Conservation (phyloP, 2,888 invertebrate genomes). For the Synergus gifuensis region DNA sequence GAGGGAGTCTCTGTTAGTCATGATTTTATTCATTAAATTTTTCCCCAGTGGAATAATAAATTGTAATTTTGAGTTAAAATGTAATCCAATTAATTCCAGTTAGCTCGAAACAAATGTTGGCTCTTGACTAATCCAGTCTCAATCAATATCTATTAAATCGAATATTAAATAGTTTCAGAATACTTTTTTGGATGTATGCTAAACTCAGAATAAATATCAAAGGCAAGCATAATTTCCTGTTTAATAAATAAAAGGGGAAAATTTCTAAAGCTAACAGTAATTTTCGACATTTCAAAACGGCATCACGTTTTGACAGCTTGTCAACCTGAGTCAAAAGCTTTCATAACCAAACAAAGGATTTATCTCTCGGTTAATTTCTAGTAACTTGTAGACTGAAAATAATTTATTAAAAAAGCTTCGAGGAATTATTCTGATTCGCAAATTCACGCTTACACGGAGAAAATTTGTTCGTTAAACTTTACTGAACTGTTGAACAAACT, state of each 20-base stretch:
- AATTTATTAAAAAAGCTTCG: background rate
- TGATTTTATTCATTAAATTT: conserved; percentile 17
- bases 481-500: no score
- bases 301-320: background rate
- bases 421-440: background rate
- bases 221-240: background rate
- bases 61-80: background rate
- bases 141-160: background rate
- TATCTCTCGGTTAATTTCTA: background rate
- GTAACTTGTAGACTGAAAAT: background rate
- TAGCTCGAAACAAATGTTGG: background rate
- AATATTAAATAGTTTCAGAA: background rate
- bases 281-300: background rate
- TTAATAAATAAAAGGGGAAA: background rate
- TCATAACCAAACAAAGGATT: background rate
- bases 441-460: conserved; percentile 11
- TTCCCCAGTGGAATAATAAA: conserved; percentile 11
- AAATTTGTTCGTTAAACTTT: no score
- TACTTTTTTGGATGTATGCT: background rate
- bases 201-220: background rate
- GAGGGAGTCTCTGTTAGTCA: background rate
- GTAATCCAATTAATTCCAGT: background rate
- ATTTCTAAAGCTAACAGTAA: background rate
- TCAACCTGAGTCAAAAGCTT: conserved; percentile 1
- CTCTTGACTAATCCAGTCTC: background rate